Percentiles rank a stretch among this genome's conserved stretches.
Evolutionary conservation across 1,140 invertebrate species (phyloP).

Genomic region (Hetaerina americana): DNA sequence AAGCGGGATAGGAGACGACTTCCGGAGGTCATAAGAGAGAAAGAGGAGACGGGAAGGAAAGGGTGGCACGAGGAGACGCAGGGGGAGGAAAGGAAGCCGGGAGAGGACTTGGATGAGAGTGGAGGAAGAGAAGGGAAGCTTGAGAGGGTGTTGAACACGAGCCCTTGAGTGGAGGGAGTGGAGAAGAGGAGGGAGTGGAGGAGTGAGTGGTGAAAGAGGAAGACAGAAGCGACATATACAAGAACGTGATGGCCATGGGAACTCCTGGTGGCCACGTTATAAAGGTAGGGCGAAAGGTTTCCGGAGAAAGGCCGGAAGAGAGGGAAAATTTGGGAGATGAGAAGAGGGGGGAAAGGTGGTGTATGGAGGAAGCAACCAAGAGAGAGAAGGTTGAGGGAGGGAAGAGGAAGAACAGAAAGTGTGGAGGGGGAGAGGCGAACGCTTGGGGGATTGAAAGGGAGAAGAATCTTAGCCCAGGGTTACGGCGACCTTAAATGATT

Average conservation of each 20-base stretch:
- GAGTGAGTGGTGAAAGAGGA: neutral
- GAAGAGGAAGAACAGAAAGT: too few relatives aligned
- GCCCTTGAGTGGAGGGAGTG: neutral
- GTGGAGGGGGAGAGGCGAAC: too few relatives aligned
- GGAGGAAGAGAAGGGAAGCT: neutral
- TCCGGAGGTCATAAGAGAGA: neutral
- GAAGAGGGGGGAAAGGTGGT: neutral
- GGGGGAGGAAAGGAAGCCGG: neutral
- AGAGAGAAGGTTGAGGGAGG: neutral
- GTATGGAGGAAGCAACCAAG: neutral
- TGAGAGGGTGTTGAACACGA: neutral
- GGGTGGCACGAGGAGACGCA: neutral
- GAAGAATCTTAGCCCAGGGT: neutral
- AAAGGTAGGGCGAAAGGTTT: too few relatives aligned
- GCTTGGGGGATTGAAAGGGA: too few relatives aligned
- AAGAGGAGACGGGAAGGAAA: neutral
- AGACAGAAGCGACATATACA: too few relatives aligned
- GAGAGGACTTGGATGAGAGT: neutral
- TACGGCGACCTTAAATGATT: neutral
- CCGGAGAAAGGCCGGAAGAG: too few relatives aligned
- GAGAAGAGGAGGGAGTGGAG: neutral
- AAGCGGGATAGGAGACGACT: too few relatives aligned
- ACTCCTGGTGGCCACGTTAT: too few relatives aligned
- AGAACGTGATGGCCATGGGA: too few relatives aligned
- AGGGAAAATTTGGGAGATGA: too few relatives aligned